phyloP scores from a whole-genome alignment of 2,888 invertebrate species.

The Polyommatus icarus region DNA sequence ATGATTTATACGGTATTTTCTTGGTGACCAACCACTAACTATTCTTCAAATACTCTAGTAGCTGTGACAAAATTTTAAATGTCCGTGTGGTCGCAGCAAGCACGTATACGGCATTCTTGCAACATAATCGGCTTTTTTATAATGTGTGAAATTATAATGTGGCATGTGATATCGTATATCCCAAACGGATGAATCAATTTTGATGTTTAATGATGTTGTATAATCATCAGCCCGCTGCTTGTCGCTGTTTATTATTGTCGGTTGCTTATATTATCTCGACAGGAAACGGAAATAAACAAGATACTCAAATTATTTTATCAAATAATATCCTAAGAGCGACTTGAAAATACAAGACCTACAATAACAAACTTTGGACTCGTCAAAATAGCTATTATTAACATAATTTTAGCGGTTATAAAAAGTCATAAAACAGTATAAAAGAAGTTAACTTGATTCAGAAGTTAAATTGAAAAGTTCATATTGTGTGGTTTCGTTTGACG shows the following conservation, averaged over 20 bases:
- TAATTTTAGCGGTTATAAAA: conserved; percentile 10
- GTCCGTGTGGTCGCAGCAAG: too few relatives aligned
- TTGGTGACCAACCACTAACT: too few relatives aligned
- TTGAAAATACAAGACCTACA: not conserved
- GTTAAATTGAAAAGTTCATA: conserved; percentile 32
- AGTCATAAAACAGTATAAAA: conserved; percentile 12
- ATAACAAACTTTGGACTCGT: not conserved
- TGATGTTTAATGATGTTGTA: not conserved
- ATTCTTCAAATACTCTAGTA: too few relatives aligned
- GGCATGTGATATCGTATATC: too few relatives aligned
- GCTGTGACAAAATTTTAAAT: too few relatives aligned
- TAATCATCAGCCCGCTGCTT: not conserved
- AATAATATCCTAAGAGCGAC: not conserved
- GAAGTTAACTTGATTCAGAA: conserved; percentile 10
- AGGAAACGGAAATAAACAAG: not conserved
- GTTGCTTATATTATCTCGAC: not conserved
- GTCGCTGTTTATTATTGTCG: not conserved
- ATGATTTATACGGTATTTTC: too few relatives aligned
- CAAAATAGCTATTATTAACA: not conserved
- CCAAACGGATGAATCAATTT: too few relatives aligned
- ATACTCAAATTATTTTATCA: not conserved
- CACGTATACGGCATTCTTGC: too few relatives aligned
- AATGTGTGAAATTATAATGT: too few relatives aligned
- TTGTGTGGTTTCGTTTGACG: not conserved
- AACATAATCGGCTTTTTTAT: too few relatives aligned